These are phyloP conservation scores for Merodon equestris DNA, from an alignment of 2,888 invertebrate species.

Conservation along the genomic window DNA sequence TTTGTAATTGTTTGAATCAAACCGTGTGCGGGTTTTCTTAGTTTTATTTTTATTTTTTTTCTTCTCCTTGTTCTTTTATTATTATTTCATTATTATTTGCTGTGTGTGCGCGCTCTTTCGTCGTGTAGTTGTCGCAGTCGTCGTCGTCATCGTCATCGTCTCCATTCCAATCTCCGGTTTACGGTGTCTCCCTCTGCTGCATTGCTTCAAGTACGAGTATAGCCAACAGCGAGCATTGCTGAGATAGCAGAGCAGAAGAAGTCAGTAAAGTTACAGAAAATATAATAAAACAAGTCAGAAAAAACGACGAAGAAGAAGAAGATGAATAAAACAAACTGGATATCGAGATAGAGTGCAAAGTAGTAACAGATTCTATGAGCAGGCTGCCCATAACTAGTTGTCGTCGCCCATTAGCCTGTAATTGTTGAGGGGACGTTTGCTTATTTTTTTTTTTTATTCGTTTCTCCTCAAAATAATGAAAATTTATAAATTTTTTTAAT, in stretches of 20 bases:
- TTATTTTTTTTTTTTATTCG: too few relatives aligned
- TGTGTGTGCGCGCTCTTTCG: slow-evolving; percentile 52
- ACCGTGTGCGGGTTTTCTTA: slow-evolving; percentile 64
- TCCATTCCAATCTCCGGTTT: slow-evolving; percentile 46
- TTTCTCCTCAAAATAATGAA: slow-evolving; percentile 23
- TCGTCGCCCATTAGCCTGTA: slow-evolving; percentile 3
- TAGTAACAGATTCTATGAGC: slow-evolving; percentile 22
- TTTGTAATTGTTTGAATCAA: slow-evolving; percentile 68
- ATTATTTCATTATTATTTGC: slow-evolving; percentile 62
- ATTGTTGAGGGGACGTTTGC: too few relatives aligned
- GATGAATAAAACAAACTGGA: slow-evolving; percentile 39
- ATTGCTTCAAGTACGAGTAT: slow-evolving; percentile 43
- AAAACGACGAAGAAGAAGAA: too few relatives aligned
- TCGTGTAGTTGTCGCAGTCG: slow-evolving; percentile 22
- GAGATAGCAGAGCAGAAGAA: slow-evolving; percentile 48
- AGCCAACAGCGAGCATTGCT: slow-evolving; percentile 44
- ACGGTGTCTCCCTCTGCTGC: slow-evolving; percentile 63
- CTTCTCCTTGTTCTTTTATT: slow-evolving; percentile 30
- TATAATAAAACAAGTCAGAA: too few relatives aligned
- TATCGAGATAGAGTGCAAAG: slow-evolving; percentile 52
- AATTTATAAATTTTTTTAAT: slow-evolving; percentile 32
- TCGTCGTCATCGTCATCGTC: slow-evolving; percentile 16
- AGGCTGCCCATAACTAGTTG: slow-evolving; percentile 30
- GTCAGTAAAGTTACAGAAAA: slow-evolving; percentile 16
- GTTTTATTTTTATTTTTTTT: slow-evolving; percentile 32